A percentile compares a stretch with the other conserved stretches of the same genome.
phyloP scores from a whole-genome alignment of 1,140 invertebrate species.

The Octopus bimaculoides region DNA sequence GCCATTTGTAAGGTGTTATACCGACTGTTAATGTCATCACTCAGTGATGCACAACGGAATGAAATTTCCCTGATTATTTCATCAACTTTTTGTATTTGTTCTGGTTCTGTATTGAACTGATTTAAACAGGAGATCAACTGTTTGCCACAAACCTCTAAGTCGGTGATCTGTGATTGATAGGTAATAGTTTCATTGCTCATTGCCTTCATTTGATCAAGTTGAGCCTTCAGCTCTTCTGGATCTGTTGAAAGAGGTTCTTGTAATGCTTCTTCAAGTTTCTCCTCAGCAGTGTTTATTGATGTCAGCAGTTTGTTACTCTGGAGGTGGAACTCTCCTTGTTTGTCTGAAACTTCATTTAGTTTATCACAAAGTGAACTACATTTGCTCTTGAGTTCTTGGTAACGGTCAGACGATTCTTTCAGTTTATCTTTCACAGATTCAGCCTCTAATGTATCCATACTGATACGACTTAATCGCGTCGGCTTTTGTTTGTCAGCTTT shows the following conservation, averaged over 20 bases:
- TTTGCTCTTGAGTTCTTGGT: constrained; percentile 68
- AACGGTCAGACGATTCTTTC: constrained; percentile 53
- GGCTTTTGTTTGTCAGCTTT: constrained; percentile 45
- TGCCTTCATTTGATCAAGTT: constrained; percentile 78
- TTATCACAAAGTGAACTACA: constrained; percentile 71
- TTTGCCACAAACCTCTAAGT: constrained; percentile 51
- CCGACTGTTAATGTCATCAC: constrained; percentile 56
- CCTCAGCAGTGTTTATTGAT: constrained; percentile 82
- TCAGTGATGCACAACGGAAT: constrained; percentile 67
- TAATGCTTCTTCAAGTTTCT: constrained; percentile 71
- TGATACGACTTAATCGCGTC: constrained; percentile 37
- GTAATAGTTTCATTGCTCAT: constrained; percentile 83
- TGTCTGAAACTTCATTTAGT: constrained; percentile 76
- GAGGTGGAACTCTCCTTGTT: constrained; percentile 79
- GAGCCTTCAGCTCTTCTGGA: constrained; percentile 81
- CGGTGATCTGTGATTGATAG: constrained; percentile 80
- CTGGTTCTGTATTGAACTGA: constrained; percentile 69
- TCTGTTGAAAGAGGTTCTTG: constrained; percentile 82
- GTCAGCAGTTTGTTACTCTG: constrained; percentile 76
- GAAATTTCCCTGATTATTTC: constrained; percentile 76
- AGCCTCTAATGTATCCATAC: constrained; percentile 47
- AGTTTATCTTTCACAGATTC: constrained; percentile 45
- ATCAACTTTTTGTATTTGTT: constrained; percentile 75
- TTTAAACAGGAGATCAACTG: constrained; percentile 66
- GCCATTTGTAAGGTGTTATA: constrained; percentile 67